phyloP scores from a whole-genome alignment of 2,113 vertebrate species.

The Lagopus muta region DNA sequence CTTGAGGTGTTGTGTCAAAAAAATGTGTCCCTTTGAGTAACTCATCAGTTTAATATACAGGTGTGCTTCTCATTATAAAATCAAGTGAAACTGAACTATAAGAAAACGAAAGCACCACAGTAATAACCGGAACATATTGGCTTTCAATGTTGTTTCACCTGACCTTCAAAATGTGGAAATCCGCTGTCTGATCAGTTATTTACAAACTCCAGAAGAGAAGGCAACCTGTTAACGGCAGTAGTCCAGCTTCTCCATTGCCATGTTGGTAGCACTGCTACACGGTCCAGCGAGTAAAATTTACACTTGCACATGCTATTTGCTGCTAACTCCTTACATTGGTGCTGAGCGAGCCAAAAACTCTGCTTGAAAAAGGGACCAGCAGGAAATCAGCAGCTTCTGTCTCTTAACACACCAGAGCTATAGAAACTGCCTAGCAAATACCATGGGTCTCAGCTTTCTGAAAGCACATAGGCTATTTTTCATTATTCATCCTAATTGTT shows the following conservation, averaged over 20 bases:
- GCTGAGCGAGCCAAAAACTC: conserved; percentile 11
- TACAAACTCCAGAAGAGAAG: conserved; percentile 14
- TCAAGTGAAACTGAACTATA: conserved; percentile 54
- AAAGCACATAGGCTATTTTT: background rate
- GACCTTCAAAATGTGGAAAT: conserved; percentile 44
- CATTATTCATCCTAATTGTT: background rate
- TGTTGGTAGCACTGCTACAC: background rate
- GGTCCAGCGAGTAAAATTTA: background rate
- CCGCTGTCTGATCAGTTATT: conserved; percentile 10
- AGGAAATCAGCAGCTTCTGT: conserved; percentile 11
- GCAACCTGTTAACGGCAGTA: background rate
- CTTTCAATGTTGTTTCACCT: conserved; percentile 36
- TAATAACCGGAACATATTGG: conserved; percentile 32
- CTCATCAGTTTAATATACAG: conserved; percentile 68
- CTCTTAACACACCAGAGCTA: background rate
- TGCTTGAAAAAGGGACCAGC: background rate
- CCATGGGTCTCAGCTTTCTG: background rate
- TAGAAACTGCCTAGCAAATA: background rate
- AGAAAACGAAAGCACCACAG: conserved; percentile 36
- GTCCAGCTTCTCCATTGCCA: background rate
- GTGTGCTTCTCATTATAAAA: conserved; percentile 37
- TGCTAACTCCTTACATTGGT: background rate
- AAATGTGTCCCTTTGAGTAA: conserved; percentile 62
- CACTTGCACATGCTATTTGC: background rate
- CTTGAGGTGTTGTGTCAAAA: conserved; percentile 75